Conservation (phyloP, 1,140 invertebrate species). For the Bombyx mori region ASM3026992v2 NC_085116.1:4508501-4509000, state of each 20-base stretch:
- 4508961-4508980: slow-evolving; percentile 68
- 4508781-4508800: slow-evolving; percentile 29
- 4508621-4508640: slow-evolving; percentile 68
- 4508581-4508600: slow-evolving; percentile 29
- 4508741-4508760: slow-evolving; percentile 60
- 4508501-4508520: background rate
- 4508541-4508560: too few relatives aligned
- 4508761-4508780: slow-evolving; percentile 37
- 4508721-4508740: slow-evolving; percentile 54
- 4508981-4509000: slow-evolving; percentile 62
- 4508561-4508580: slow-evolving; percentile 8
- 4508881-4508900: slow-evolving; percentile 41
- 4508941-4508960: slow-evolving; percentile 70
- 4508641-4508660: slow-evolving; percentile 70
- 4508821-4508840: slow-evolving; percentile 59
- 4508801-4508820: slow-evolving; percentile 52
- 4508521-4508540: background rate
- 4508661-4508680: slow-evolving; percentile 70
- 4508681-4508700: slow-evolving; percentile 59
- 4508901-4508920: slow-evolving; percentile 2
- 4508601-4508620: slow-evolving; percentile 41
- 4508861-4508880: slow-evolving; percentile 42
- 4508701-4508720: slow-evolving; percentile 62
- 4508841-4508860: slow-evolving; percentile 35
- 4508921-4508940: slow-evolving; percentile 22